phyloP scores from a whole-genome alignment of 2,888 invertebrate species.

The Syrphus vitripennis region DNA sequence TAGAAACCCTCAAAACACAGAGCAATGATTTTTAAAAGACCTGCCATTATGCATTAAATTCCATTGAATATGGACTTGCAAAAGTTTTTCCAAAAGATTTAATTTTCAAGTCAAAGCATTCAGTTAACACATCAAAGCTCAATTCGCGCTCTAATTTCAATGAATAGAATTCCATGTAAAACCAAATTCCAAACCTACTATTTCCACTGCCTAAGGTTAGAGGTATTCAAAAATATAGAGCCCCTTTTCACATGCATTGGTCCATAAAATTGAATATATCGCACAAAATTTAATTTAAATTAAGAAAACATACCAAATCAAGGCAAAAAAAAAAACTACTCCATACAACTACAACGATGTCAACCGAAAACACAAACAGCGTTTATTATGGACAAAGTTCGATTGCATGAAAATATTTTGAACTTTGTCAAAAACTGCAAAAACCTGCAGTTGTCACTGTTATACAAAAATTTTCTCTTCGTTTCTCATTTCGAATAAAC shows the following conservation, averaged over 20 bases:
- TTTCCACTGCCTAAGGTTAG: background rate
- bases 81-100: background rate
- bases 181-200: background rate
- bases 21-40: background rate
- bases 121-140: background rate
- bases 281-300: background rate
- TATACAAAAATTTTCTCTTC: background rate
- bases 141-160: background rate
- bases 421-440: background rate
- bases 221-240: background rate
- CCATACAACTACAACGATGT: background rate
- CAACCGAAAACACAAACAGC: background rate
- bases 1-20: background rate
- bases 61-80: background rate
- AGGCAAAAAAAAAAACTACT: background rate
- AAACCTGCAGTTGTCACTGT: slow-evolving; percentile 23
- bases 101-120: background rate
- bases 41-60: background rate
- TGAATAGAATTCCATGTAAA: background rate
- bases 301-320: background rate
- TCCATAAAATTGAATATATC: background rate
- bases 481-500: slow-evolving; percentile 6
- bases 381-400: slow-evolving; percentile 27
- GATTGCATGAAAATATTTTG: background rate
- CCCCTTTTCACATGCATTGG: background rate